Base-by-base conservation (phyloP, 2,888 invertebrate species). In the Morpho helenor region DNA sequence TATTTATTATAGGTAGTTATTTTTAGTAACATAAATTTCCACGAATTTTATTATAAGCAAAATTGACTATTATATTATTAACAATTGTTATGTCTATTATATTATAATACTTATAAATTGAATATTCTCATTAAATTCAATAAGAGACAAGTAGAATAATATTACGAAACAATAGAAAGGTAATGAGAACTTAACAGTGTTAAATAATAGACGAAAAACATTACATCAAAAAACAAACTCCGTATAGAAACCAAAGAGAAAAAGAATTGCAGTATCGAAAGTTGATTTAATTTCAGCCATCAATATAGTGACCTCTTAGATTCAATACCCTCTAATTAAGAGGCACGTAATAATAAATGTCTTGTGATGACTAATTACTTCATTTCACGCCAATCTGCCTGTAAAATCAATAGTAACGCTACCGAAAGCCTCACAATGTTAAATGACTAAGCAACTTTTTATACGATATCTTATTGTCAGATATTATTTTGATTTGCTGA, bases 381-480 rank as follows among this genome's bases (percentile, higher is more conserved):
- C 44, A 60, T 57, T 65, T 55, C 56, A 58, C 61, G 60, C 54
- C 58, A 60, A 57, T 59, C 65, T 59, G 51, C 54, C 44, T 57
- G 55, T 53, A 61, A 59, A 57, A 61, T 65, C 60, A 58, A 64
- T 60, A 65, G 56, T 48, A 47, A 45, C 69, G 74, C 75, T 76
- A 73, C 73, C 71, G 68, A 71, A 67, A 61, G 31, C 45, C 45
- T 41, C 59, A 86, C 63, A 68, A 68, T 67, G 65, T 66, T 73
- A 60, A 77, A 80, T 88, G 88, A 87, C 79, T 77, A 52, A 64
- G 79, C 80, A 73, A 72, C 76, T 63, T 65, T 68, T 69, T 54
- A 48, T 43, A 43, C 48, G 78, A 83, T 82, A 85, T 85, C 81
- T 85, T 82, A 87, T 87, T 85, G 87, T 86, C 75, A 77, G 82